A percentile compares a stretch with the other conserved stretches of the same genome.
Conservation (phyloP, 2,113 vertebrate species). For the Neodontobutis hainanensis region DNA sequence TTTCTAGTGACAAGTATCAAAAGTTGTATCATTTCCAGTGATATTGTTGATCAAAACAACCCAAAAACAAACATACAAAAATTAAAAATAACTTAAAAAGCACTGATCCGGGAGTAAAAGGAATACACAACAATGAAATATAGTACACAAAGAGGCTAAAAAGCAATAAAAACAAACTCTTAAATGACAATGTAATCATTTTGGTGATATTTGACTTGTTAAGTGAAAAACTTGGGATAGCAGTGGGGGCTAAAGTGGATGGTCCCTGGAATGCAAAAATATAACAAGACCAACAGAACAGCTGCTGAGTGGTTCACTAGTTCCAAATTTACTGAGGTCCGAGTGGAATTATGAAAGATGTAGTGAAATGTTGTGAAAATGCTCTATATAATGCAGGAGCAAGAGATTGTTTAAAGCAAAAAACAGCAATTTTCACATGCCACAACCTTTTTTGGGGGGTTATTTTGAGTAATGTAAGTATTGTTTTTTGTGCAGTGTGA, state of each 20-base stretch:
- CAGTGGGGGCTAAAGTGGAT: neutral
- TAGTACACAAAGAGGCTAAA: neutral
- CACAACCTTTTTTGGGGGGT: no score
- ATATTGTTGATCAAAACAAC: no score
- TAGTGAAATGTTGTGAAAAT: neutral
- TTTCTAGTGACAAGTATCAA: no score
- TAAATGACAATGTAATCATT: no score
- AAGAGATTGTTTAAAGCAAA: neutral
- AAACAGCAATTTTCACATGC: no score
- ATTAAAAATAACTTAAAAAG: no score
- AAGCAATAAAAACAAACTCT: neutral
- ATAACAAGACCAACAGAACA: conserved; percentile 25
- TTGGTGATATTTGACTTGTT: neutral
- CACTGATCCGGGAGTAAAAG: no score
- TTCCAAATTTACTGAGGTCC: conserved; percentile 1
- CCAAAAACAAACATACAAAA: no score
- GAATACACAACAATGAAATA: neutral
- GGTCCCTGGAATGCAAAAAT: conserved; percentile 41
- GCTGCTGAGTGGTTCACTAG: conserved; percentile 31
- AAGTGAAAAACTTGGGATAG: neutral
- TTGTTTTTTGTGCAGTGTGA: no score
- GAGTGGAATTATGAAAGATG: neutral
- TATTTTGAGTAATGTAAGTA: no score
- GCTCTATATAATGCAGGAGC: neutral
- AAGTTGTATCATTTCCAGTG: no score